Percentiles rank a stretch among this genome's conserved stretches.
Evolutionary conservation across 2,113 vertebrate species (phyloP).

Genomic region (Meles meles): DNA sequence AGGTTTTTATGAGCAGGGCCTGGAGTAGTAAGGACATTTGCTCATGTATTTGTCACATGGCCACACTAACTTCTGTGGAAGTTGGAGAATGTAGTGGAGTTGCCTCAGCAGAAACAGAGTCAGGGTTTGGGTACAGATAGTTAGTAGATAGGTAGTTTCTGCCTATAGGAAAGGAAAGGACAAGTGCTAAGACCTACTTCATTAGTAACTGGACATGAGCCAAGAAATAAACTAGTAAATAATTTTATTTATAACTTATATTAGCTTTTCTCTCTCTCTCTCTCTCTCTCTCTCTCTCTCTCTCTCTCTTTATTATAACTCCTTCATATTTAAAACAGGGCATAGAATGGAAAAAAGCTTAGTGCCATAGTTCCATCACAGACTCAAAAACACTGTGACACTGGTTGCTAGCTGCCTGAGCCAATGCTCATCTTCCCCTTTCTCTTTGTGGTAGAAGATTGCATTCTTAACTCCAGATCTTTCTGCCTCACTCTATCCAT

Average conservation of each 20-base stretch:
- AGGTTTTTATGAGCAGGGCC: not conserved
- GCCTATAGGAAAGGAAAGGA: not conserved
- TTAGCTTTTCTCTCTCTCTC: not conserved
- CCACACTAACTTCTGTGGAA: not conserved
- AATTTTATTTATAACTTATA: not conserved
- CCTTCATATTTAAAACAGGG: not conserved
- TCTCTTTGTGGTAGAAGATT: not conserved
- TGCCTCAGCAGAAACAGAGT: not conserved
- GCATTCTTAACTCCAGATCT: not conserved
- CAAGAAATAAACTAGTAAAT: not conserved
- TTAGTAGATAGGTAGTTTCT: not conserved
- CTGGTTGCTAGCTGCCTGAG: not conserved
- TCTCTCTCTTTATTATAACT: not conserved
- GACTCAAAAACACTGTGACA: not conserved
- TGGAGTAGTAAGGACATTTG: not conserved
- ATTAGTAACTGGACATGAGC: not conserved
- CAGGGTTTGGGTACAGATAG: not conserved
- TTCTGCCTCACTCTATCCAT: not conserved
- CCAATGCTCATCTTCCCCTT: not conserved
- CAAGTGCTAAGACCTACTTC: not conserved
- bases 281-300: not conserved
- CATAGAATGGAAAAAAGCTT: not conserved
- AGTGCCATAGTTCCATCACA: not conserved
- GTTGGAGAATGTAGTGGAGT: not conserved
- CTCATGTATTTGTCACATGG: not conserved